phyloP scores from a whole-genome alignment of 2,113 vertebrate genomes.

The Tricholaema leucomelas region DNA sequence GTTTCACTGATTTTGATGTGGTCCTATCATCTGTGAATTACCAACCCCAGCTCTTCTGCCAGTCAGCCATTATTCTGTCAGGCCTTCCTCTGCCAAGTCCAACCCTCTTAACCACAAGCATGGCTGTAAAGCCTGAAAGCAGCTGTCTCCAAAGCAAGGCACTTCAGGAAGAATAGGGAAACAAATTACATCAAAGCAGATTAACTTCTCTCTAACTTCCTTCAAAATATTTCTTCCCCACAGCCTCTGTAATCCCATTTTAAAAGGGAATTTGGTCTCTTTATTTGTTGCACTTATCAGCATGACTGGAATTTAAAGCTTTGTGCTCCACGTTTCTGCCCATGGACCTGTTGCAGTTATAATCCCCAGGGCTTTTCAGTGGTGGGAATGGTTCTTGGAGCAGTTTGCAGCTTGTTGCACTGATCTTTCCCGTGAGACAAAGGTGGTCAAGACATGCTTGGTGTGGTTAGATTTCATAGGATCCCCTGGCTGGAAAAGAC shows the following conservation, averaged over 20 bases:
- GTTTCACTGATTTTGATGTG: constrained; percentile 44
- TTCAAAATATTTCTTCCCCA: constrained; percentile 49
- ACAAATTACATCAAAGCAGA: constrained; percentile 64
- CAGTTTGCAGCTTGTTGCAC: background rate
- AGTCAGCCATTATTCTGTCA: constrained; percentile 53
- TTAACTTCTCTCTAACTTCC: constrained; percentile 60
- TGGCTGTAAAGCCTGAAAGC: constrained; percentile 43
- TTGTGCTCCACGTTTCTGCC: background rate
- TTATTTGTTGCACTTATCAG: constrained; percentile 35
- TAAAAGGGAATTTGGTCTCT: constrained; percentile 50
- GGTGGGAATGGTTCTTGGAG: background rate
- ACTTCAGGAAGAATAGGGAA: constrained; percentile 50
- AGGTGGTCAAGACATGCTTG: background rate
- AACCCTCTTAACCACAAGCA: constrained; percentile 27
- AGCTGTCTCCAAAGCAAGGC: constrained; percentile 46
- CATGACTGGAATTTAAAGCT: constrained; percentile 45
- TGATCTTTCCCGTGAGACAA: background rate
- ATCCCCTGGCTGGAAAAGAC: too few relatives aligned
- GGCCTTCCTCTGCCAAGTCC: constrained; percentile 17
- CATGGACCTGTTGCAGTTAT: constrained; percentile 13
- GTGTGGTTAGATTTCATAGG: background rate
- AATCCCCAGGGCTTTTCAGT: background rate
- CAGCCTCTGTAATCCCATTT: constrained; percentile 50
- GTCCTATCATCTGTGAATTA: constrained; percentile 48
- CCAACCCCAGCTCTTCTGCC: constrained; percentile 27